These are phyloP conservation scores for Mystacornis crossleyi DNA, from an alignment of 2,113 vertebrate genomes.

Conservation along the genomic window DNA sequence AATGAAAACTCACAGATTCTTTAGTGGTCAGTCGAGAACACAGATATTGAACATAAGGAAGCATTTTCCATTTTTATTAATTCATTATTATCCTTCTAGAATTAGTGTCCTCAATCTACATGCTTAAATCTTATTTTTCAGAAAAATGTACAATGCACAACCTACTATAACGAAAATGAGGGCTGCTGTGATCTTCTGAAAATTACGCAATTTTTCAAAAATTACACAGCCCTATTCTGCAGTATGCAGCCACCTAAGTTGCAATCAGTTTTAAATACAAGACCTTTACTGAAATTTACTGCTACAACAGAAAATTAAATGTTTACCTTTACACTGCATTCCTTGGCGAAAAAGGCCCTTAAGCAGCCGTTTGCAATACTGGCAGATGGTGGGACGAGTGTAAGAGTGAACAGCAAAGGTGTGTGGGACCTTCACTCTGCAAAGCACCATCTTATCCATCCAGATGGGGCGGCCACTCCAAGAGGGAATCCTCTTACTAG, in stretches of 20 bases:
- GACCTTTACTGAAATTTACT: neutral
- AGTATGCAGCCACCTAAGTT: neutral
- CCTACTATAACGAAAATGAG: neutral
- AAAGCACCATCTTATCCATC: slow-evolving; percentile 99
- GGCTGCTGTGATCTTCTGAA: neutral
- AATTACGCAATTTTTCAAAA: neutral
- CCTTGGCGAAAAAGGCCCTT: slow-evolving; percentile 98
- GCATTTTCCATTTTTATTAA: neutral
- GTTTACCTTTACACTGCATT: slow-evolving; percentile 97
- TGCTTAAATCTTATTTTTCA: neutral
- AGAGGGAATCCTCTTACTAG: slow-evolving; percentile 94
- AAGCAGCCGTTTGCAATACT: slow-evolving; percentile 95
- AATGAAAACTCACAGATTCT: neutral
- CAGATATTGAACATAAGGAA: neutral
- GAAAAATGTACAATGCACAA: neutral
- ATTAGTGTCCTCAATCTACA: neutral
- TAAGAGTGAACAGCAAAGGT: slow-evolving; percentile 99
- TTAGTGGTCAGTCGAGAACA: neutral
- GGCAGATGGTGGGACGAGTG: slow-evolving; percentile 96
- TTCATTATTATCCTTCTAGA: neutral
- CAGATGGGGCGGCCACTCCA: slow-evolving; percentile 98
- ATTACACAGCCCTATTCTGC: neutral
- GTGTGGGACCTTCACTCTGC: slow-evolving; percentile 95
- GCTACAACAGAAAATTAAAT: neutral
- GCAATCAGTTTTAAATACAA: neutral